phyloP scores from a whole-genome alignment of 1,140 invertebrate species.

The Lordiphosa collinella region DNA sequence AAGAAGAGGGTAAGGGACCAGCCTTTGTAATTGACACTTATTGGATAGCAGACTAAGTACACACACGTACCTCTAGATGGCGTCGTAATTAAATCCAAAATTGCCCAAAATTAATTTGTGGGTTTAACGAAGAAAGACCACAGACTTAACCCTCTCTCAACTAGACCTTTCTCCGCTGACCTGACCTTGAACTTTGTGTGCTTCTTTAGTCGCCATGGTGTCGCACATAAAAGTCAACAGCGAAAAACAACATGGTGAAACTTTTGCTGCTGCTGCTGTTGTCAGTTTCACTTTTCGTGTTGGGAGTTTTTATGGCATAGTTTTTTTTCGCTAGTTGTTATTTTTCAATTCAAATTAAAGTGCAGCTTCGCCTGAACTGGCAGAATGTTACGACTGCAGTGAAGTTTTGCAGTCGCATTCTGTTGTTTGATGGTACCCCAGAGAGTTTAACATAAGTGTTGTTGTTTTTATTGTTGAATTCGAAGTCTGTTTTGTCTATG shows the following conservation, averaged over 20 bases:
- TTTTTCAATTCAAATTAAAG: slow-evolving; percentile 51
- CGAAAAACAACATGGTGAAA: slow-evolving; percentile 22
- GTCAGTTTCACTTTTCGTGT: slow-evolving; percentile 68
- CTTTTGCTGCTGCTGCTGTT: slow-evolving; percentile 40
- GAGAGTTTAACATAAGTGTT: background rate
- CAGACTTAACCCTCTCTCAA: background rate
- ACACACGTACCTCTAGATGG: slow-evolving; percentile 7
- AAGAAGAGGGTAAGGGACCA: background rate
- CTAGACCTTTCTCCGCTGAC: slow-evolving; percentile 19
- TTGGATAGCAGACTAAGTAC: slow-evolving; percentile 47
- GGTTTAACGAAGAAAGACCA: slow-evolving; percentile 20
- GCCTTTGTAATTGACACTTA: slow-evolving; percentile 48
- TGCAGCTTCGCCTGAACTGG: slow-evolving; percentile 22
- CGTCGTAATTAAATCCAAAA: slow-evolving; percentile 1
- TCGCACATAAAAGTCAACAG: slow-evolving; percentile 42
- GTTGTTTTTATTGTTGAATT: too few relatives aligned
- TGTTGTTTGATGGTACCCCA: background rate
- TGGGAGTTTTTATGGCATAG: background rate
- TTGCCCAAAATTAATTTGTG: slow-evolving; percentile 1
- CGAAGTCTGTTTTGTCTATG: too few relatives aligned
- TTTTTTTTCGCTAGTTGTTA: slow-evolving; percentile 26
- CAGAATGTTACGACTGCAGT: slow-evolving; percentile 22
- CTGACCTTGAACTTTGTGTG: slow-evolving; percentile 58
- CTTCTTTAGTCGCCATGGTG: slow-evolving; percentile 22
- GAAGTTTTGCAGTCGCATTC: slow-evolving; percentile 16